Base-by-base conservation (phyloP, 1,140 invertebrate species). In the Drosophila nigrodunni region DNA sequence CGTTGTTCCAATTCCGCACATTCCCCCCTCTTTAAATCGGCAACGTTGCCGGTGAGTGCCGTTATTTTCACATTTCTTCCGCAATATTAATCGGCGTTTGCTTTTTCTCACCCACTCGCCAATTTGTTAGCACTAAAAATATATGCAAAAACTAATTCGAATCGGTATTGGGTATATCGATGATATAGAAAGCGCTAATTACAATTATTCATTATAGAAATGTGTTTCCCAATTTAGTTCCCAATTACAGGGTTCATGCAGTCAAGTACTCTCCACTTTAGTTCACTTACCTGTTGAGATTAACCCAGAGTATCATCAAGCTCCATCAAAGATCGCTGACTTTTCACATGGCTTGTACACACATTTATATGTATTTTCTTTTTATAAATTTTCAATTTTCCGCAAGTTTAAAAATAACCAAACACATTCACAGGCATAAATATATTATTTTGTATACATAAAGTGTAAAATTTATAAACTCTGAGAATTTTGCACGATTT, bases 321-420 rank as follows among this genome's bases (percentile, higher is more conserved):
- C n/a, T 13, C 5, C 41, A 18, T 44, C 10, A 11, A 25, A 7
- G 9, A 10, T 5, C 39, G 39, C 62, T 39, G n/a, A 18, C 11
- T 43, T 7, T 18, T 13, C 9, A n/a, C 35, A 10, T 39, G 10
- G 10, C n/a, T 46, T 55, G 30, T 54, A 2, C 21, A 15, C 15
- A 59, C 54, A 39, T 59, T 37, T 55, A 60, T 61, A 58, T 71
- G 37, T 55, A 34, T 74, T 65, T 61, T 78, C 70, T 74, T 74
- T 79, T 77, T 74, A 77, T 74, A 78, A 67, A 87, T 69, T 83
- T 74, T 88, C 68, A 88, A 71, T 86, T 86, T 85, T 60, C 80
- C 80, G 65, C 61, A 66, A 64, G 54, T 52, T 69, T 80, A 87
- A 88, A 87, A 87, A 87, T 87, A 87, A 50, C 52, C 65, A 65